Percentiles rank a stretch among this genome's conserved stretches.
Conservation (phyloP, 2,888 invertebrate genomes). For the Cataglyphis altisquamis region DNA sequence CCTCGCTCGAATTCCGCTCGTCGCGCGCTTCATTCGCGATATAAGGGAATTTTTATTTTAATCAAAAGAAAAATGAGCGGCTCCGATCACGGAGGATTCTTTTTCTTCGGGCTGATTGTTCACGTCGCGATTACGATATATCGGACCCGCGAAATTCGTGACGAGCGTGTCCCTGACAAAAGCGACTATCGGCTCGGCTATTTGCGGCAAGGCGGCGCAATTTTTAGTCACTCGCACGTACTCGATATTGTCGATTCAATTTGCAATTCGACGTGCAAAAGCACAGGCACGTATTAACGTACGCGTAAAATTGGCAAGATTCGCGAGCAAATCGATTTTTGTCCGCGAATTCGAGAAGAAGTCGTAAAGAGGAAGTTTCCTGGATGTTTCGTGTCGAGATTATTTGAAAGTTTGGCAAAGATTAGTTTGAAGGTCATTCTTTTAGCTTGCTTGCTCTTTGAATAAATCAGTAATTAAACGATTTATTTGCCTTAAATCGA, state of each 20-base stretch:
- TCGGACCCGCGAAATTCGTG: slow-evolving; percentile 22
- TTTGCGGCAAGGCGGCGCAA: not conserved
- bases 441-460: not conserved
- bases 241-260: not conserved
- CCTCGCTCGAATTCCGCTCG: not conserved
- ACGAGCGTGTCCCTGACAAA: not conserved
- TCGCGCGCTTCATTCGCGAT: slow-evolving; percentile 16
- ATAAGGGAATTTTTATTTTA: slow-evolving; percentile 5
- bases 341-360: not conserved
- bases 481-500: not conserved
- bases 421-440: not conserved
- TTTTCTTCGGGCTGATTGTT: slow-evolving; percentile 26
- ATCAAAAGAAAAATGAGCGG: slow-evolving; percentile 4
- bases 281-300: not conserved
- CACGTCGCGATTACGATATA: slow-evolving; percentile 12
- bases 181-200: not conserved
- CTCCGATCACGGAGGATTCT: not conserved
- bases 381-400: not conserved
- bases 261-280: not conserved
- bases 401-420: not conserved
- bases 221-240: not conserved
- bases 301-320: not conserved
- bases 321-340: not conserved
- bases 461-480: not conserved
- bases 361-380: not conserved